A percentile compares a stretch with the other conserved stretches of the same genome.
phyloP scores from a whole-genome alignment of 2,113 vertebrate genomes.

The Eptesicus fuscus region DNA sequence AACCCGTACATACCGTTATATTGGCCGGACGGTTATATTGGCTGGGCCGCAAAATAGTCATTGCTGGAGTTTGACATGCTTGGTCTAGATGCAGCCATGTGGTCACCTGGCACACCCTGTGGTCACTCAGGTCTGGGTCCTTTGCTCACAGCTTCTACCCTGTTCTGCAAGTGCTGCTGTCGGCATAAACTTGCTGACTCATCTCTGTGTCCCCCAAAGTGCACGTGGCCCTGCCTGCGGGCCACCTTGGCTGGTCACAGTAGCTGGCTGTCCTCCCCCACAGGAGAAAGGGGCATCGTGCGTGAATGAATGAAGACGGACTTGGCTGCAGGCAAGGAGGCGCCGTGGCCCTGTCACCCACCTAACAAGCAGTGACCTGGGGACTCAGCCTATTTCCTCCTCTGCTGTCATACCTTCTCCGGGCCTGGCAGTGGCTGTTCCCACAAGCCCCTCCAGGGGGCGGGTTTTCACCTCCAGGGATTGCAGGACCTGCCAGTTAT shows the following conservation, averaged over 20 bases:
- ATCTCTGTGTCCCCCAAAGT: neutral
- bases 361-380: neutral
- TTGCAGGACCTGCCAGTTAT: neutral
- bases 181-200: neutral
- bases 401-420: neutral
- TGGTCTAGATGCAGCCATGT: neutral
- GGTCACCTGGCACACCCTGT: neutral
- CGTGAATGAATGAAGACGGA: neutral
- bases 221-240: rapidly evolving
- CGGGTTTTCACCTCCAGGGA: neutral
- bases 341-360: neutral
- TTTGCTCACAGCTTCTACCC: neutral
- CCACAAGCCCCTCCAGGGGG: neutral
- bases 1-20: too few relatives aligned
- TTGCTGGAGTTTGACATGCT: too few relatives aligned
- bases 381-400: neutral
- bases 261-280: rapidly evolving
- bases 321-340: neutral
- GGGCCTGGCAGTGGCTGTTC: neutral
- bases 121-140: neutral
- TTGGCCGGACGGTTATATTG: too few relatives aligned
- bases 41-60: too few relatives aligned
- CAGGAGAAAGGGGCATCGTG: neutral
- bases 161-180: neutral
- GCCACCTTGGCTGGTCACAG: neutral